Evolutionary conservation across 2,888 invertebrate genomes (phyloP), one percentile per base, ranked within the genome.

Genomic region (Sarcophaga subvicina): DNA sequence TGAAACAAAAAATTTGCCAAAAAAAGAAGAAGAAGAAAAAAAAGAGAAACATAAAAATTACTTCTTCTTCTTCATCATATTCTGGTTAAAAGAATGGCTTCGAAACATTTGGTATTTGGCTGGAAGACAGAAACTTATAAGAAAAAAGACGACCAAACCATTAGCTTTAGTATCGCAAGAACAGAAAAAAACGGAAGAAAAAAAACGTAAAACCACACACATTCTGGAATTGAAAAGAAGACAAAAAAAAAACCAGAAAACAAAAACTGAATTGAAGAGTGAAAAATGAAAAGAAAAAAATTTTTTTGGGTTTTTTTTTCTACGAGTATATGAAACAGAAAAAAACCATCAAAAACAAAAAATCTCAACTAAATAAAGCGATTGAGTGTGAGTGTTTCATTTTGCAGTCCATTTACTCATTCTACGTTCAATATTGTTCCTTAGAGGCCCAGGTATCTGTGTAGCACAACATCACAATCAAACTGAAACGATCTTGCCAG

Each of bases 401-500:
- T 22, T 82, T 82, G 45, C 14, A 25, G 47, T 69, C 72, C 67
- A 64, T 64, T 77, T 22, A 17, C 37, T 3, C 20, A 27, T 22
- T 25, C 54, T 14, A 4, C 22, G 69, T 14, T 25, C 59, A 25
- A 83, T 81, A 49, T 73, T 85, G 37, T 69, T 80, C 73, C 66
- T 80, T 60, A 75, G 70, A 85, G 67, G 70, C 70, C 49, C 73
- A 72, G 27, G 72, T 80, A 75, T 85, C 85, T 85, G 79, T 82
- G 79, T 12, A 4, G 17, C 12, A 76, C 64, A 37, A 37, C 82
- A 76, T 84, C 59, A 69, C 69, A 82, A 84, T 84, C 84, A 84
- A 76, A 84, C 60, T 75, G 71, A 86, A 87, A 80, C 82, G 79
- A 84, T 84, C 84, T 81, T 87, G 87, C 87, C 87, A 87, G 84